A percentile compares a stretch with the other conserved stretches of the same genome.
phyloP scores from a whole-genome alignment of 2,888 invertebrate genomes.

The Chrysopilus asiliformis region DNA sequence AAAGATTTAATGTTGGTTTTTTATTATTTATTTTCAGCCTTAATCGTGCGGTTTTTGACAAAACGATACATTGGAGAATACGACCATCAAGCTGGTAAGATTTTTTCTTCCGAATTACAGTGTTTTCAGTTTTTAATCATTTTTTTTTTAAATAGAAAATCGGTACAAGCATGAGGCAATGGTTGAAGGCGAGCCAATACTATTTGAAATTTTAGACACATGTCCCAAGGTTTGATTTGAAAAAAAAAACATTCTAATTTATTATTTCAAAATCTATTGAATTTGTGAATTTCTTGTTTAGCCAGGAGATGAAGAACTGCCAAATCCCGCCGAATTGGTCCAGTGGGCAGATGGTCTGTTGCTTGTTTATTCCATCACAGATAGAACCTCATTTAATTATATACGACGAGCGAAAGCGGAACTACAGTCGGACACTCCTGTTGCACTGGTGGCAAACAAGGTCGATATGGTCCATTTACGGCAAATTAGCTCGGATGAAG shows the following conservation, averaged over 20 bases:
- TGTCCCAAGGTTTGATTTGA: constrained; percentile 43
- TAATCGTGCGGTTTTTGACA: constrained; percentile 84
- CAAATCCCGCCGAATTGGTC: constrained; percentile 52
- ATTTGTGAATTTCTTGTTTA: constrained; percentile 8
- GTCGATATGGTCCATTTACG: constrained; percentile 82
- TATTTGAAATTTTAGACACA: constrained; percentile 83
- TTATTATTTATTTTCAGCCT: constrained; percentile 48
- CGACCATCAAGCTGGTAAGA: constrained; percentile 79
- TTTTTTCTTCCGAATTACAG: neutral
- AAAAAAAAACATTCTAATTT: neutral
- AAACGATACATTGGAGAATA: constrained; percentile 90
- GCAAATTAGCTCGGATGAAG: constrained; percentile 78
- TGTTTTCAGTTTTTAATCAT: constrained; percentile 3
- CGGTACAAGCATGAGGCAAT: constrained; percentile 82
- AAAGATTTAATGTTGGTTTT: too few species aligned
- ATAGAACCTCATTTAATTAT: constrained; percentile 71
- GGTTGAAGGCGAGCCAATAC: constrained; percentile 76
- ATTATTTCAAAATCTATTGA: too few species aligned
- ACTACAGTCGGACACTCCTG: constrained; percentile 57
- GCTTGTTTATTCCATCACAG: constrained; percentile 82
- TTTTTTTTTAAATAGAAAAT: constrained; percentile 57
- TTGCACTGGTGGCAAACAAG: constrained; percentile 81
- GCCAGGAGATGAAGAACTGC: constrained; percentile 58
- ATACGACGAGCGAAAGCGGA: constrained; percentile 59
- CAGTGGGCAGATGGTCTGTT: constrained; percentile 86